Base-by-base conservation (phyloP, 2,113 vertebrate species). In the Psettodes erumei region DNA sequence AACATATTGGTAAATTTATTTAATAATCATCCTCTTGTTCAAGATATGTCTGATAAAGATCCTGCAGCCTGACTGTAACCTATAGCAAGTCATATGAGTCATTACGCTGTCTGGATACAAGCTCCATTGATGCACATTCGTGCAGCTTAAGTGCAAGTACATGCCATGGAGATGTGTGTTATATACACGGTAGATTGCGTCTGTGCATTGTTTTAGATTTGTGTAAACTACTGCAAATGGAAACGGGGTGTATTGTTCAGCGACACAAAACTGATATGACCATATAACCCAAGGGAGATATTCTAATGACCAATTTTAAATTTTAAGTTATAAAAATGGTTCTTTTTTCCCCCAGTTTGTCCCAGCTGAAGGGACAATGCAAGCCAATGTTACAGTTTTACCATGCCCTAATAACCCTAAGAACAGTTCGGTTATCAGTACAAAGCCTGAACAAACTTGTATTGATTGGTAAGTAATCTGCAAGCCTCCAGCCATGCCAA, bases 401-500 rank as follows among this genome's bases (percentile, higher is more conserved):
- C 0, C n/a, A 27, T 35, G 21, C 3, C 2, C 38, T 45, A 9
- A 4, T 40, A 51, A 54, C 8, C 32, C 12, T 10, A 5, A 42
- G 11, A 7, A 43, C 40, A 55, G 27, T 2, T 42, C n/a, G n/a
- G 13, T 59, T 51, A 27, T 71, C 50, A 40, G 21, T 32, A 11
- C 16, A 51, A 40, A 37, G 28, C 61, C 18, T 37, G 9, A 38
- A 35, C 33, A 47, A 32, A 40, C 38, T 27, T 32, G 25, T 12
- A 64, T 21, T 70, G 58, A 58, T n/a, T 40, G 21, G 1, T 0
- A 13, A 69, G 32, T 42, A 42, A 69, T 75, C 50, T 69, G 19
- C n/a, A 53, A 28, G 18, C 25, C 25, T 27, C 11, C 30, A 27
- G 23, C 33, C 15, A 32, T 50, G 18, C 50, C 58, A 56, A 48